Base-by-base conservation (phyloP, 2,888 invertebrate species). In the Plebejus anna region DNA sequence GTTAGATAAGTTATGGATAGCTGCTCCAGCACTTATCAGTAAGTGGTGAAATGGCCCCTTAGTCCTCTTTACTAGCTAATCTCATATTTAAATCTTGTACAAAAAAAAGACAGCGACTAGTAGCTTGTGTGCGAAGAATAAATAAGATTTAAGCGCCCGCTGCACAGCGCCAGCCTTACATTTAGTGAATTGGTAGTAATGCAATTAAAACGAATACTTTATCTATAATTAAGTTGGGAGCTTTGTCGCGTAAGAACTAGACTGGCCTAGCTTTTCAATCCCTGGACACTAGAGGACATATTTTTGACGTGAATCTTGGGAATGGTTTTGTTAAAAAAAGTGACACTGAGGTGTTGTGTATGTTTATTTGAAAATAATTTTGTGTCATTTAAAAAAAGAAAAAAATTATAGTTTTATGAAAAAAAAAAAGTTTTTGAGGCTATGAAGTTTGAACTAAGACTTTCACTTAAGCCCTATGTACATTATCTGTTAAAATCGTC, bases 141-240 rank as follows among this genome's bases (percentile, higher is more conserved):
- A 73, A 73, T 55, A 55, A 73, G 73, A 73, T 55, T 72, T 47
- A 55, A 73, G 73, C 47, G 16, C 51, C 28, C 16, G 55, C 55
- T 32, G 51, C 73, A 13, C 32, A 4, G 28, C 4, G 32, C 47
- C 55, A 55, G 28, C 32, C 73, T 47, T 73, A 55, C 73, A 51
- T 55, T 73, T 73, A 73, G 73, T 55, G 73, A 73, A 51, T 73
- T 73, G 73, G 51, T 73, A 73, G 51, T 73, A 73, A 73, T 73
- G 55, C 73, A 73, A 73, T 73, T 51, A 73, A 73, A 73, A 73
- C 73, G 47, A 73, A 28, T 55, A 55, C 51, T 73, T 72, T 72
- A 47, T 47, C 66, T 66, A 66, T 66, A 66, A 66, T 66, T 66
- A 66, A 66, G 66, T 66, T 66, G 32, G 36, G 32, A 11, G 66